phyloP scores from a whole-genome alignment of 2,113 vertebrate species.

The Reinhardtius hippoglossoides region DNA sequence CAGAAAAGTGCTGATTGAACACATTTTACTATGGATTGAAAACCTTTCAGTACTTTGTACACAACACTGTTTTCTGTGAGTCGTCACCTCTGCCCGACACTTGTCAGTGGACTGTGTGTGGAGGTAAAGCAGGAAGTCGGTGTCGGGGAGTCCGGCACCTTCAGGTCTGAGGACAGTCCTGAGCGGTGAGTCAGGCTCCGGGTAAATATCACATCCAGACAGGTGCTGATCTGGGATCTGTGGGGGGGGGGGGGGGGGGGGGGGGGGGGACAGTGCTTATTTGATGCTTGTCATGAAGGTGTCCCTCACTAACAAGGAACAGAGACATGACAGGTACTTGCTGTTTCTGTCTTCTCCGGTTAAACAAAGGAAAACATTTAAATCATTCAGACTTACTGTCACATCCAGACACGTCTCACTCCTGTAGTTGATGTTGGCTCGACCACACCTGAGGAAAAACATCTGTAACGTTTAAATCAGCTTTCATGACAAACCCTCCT shows the following conservation, averaged over 20 bases:
- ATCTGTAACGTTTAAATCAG: not conserved
- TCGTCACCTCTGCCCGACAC: conserved; percentile 76
- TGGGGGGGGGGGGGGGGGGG: fast-evolving
- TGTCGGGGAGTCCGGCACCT: conserved; percentile 80
- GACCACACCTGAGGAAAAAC: conserved; percentile 75
- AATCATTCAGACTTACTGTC: conserved; percentile 59
- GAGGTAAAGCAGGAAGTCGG: conserved; percentile 88
- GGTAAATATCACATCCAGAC: conserved; percentile 81
- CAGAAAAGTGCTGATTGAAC: too few species aligned
- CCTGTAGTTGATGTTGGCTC: conserved; percentile 77
- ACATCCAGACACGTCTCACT: conserved; percentile 80
- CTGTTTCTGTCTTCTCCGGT: too few species aligned
- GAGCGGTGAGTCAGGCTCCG: conserved; percentile 69
- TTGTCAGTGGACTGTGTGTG: conserved; percentile 78
- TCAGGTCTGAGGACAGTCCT: conserved; percentile 71
- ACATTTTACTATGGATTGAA: too few species aligned
- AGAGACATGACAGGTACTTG: too few species aligned
- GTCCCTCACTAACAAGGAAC: too few species aligned
- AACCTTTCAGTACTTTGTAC: too few species aligned
- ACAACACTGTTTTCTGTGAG: too few species aligned
- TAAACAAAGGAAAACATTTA: too few species aligned
- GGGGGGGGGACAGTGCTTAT: not conserved
- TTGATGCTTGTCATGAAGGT: not conserved
- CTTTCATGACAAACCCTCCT: not conserved
- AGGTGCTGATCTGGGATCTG: conserved; percentile 85